A percentile compares a stretch with the other conserved stretches of the same genome.
phyloP scores from a whole-genome alignment of 2,113 vertebrate genomes.

The Leiothrix lutea region DNA sequence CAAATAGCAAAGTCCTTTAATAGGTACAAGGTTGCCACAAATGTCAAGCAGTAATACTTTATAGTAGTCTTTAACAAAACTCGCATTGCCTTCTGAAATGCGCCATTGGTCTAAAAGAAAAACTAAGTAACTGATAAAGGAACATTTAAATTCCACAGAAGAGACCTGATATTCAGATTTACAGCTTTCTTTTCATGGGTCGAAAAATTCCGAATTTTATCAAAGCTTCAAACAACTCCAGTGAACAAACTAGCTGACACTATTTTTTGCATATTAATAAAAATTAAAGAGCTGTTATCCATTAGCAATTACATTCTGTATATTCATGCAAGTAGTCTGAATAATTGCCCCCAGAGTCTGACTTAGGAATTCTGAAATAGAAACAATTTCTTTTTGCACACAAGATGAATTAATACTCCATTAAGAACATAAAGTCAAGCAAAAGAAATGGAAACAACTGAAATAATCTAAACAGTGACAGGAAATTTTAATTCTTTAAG shows the following conservation, averaged over 20 bases:
- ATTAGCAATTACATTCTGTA: not conserved
- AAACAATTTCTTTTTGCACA: not conserved
- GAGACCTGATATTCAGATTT: not conserved
- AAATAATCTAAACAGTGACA: not conserved
- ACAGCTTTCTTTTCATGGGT: not conserved
- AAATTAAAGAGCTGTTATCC: not conserved
- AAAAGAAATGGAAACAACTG: not conserved
- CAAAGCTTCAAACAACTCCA: not conserved
- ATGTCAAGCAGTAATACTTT: not conserved
- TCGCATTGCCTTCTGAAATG: not conserved
- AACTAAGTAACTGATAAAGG: not conserved
- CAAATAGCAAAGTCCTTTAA: conserved; percentile 1
- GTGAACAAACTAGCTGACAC: not conserved
- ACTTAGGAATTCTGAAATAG: not conserved
- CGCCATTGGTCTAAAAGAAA: not conserved
- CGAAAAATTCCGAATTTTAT: not conserved
- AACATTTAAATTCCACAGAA: not conserved
- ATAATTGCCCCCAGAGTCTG: not conserved
- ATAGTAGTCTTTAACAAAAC: not conserved
- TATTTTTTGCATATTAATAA: not conserved
- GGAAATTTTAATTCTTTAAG: not conserved
- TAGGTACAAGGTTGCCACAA: not conserved
- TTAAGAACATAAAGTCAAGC: not conserved
- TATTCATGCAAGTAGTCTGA: not conserved
- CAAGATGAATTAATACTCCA: not conserved